phyloP scores from a whole-genome alignment of 2,797 vertebrate species.

The Dipus sagitta region DNA sequence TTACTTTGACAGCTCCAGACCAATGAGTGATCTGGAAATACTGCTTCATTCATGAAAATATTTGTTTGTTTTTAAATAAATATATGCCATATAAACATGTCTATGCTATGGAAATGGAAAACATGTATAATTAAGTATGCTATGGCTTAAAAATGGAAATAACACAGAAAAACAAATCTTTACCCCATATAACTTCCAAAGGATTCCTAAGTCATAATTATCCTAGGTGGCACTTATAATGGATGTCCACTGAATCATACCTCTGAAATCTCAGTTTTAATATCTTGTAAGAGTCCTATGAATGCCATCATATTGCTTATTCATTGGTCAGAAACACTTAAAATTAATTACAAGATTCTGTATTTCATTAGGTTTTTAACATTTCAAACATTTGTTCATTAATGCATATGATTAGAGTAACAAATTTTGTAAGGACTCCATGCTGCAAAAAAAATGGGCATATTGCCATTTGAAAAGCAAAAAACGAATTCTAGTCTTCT shows the following conservation, averaged over 20 bases:
- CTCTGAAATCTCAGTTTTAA: neutral
- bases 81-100: neutral
- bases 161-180: too few species aligned
- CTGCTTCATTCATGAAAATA: neutral
- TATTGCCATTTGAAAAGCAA: neutral
- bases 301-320: neutral
- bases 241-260: neutral
- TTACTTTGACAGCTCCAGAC: neutral
- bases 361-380: neutral
- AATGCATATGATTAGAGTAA: too few species aligned
- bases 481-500: neutral
- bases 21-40: neutral
- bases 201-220: neutral
- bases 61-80: neutral
- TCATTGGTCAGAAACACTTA: neutral
- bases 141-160: neutral
- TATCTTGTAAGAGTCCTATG: neutral
- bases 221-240: neutral
- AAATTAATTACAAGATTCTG: neutral
- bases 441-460: neutral
- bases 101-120: neutral
- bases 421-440: too few species aligned
- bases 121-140: neutral
- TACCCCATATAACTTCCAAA: neutral
- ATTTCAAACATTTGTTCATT: neutral